These are phyloP conservation scores for Triops cancriformis DNA, from an alignment of 1,140 invertebrate genomes.

Conservation along the genomic window DNA sequence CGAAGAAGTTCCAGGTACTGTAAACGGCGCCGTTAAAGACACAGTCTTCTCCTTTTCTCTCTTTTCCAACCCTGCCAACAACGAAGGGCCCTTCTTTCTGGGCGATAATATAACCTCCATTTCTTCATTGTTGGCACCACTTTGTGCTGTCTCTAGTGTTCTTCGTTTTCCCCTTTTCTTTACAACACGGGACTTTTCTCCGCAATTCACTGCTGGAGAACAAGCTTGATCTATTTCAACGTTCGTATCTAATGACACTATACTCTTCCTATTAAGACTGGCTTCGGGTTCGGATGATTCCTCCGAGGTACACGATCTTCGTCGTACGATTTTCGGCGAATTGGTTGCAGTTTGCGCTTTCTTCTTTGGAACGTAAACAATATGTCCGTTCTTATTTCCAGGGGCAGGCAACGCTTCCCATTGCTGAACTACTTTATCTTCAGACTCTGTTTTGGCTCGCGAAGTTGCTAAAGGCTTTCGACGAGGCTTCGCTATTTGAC, in stretches of 20 bases:
- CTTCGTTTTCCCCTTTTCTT: background rate
- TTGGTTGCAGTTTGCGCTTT: background rate
- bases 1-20: background rate
- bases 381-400: background rate
- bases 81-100: conserved; percentile 21
- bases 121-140: background rate
- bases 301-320: conserved; percentile 18
- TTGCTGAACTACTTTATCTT: background rate
- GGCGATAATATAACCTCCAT: conserved; percentile 22
- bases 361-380: conserved; percentile 24
- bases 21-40: conserved; percentile 7
- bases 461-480: background rate
- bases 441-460: background rate
- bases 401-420: conserved; percentile 18
- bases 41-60: conserved; percentile 12
- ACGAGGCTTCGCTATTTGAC: conserved; percentile 28
- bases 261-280: background rate
- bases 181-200: no score
- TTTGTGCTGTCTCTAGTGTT: background rate
- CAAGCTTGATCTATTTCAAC: background rate
- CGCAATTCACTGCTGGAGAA: no score
- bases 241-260: background rate
- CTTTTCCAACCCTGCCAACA: conserved; percentile 15
- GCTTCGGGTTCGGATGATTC: background rate
- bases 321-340: background rate